Evolutionary conservation across 2,888 invertebrate species (phyloP).

Genomic region (Acrocyrtus sp.): DNA sequence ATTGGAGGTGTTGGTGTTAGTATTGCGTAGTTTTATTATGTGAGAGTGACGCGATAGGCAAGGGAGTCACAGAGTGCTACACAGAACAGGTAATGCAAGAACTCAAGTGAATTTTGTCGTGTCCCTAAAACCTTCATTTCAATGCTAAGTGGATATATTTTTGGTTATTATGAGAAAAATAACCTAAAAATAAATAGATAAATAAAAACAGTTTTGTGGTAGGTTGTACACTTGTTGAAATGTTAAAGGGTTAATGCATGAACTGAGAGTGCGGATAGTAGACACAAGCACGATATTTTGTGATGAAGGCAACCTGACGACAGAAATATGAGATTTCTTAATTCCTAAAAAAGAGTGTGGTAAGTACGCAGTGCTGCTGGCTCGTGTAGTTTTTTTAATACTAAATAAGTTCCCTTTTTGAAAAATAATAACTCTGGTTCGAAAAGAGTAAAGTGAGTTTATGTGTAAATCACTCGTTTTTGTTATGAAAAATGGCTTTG

Average conservation of each 20-base stretch:
- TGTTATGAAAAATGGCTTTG: no score
- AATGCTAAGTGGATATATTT: slow-evolving; percentile 4
- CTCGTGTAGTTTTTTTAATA: no score
- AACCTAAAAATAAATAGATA: background rate
- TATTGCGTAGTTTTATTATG: background rate
- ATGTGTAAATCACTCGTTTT: no score
- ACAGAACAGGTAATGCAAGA: no score
- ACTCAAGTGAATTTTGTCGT: background rate
- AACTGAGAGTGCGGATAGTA: background rate
- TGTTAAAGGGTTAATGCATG: background rate
- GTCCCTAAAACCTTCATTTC: slow-evolving; percentile 17
- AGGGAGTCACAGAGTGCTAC: background rate
- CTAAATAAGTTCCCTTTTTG: no score
- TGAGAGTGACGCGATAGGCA: background rate
- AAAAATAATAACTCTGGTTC: no score
- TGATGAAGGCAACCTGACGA: background rate
- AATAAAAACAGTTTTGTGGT: background rate
- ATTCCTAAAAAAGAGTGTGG: background rate
- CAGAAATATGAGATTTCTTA: background rate
- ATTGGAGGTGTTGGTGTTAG: background rate
- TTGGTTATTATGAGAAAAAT: background rate
- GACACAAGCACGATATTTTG: background rate
- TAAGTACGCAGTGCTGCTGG: no score
- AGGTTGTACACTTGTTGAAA: background rate
- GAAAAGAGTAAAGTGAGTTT: background rate